Evolutionary conservation across 2,888 invertebrate species (phyloP), one percentile per base, ranked within the genome.

Genomic region (Neoascia interrupta): DNA sequence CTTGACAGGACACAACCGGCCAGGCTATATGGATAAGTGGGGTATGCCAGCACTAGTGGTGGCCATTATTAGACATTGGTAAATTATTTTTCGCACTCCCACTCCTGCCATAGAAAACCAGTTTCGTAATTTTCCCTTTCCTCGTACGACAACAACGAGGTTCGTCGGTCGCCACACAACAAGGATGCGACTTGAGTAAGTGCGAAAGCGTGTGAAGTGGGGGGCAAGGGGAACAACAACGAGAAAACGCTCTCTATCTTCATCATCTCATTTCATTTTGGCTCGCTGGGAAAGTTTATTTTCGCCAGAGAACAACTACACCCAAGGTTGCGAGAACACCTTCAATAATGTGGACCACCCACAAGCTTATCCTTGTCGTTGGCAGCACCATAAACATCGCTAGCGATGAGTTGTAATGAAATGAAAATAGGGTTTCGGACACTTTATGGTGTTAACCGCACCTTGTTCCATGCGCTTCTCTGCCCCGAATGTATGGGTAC

Each of bases 341-440:
- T 26, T 8, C 26, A 26, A 8, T 4, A 26, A 4, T n/a, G n/a
- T n/a, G 11, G 10, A 3, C 41, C 34, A 39, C 39, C 43, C 53
- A 47, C 6, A 31, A 37, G 26, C 41, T 34, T 21, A 19, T 19
- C 34, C 37, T 43, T 45, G 11, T 8, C 37, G 3, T 6, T 8
- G 47, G 6, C 0, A n/a, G n/a, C n/a, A n/a, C 10, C n/a, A 5
- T 11, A 18, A 26, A 54, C 45, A 28, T 39, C 21, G 43, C 49
- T 37, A 49, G 51, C 63, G 49, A 47, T 70, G 58, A 60, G 63
- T 51, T 64, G 51, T 72, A 72, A 72, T 79, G 66, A 79, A 72
- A 79, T 61, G 79, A 79, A 79, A 79, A 79, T 79, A 66, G 60
- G 72, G 60, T 61, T 68, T 72, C 60, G 54, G 72, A 72, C 66